Conservation (phyloP, 2,888 invertebrate genomes). For the Alviniconcha strummeri region DNA sequence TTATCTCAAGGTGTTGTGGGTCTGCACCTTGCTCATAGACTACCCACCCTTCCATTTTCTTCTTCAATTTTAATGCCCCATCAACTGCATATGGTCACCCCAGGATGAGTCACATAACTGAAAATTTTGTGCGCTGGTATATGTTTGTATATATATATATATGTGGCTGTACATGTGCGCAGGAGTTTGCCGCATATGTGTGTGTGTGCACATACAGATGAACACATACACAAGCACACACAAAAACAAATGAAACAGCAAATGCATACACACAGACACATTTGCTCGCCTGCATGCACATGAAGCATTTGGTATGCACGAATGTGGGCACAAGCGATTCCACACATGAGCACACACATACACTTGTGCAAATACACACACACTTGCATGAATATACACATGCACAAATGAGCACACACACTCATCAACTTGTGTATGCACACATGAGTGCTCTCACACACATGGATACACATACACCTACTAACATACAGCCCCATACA, state of each 20-base stretch:
- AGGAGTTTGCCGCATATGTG: too few relatives aligned
- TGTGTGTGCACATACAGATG: not conserved
- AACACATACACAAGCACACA: not conserved
- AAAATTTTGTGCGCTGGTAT: too few relatives aligned
- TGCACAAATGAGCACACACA: not conserved
- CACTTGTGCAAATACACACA: not conserved
- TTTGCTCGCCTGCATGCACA: not conserved
- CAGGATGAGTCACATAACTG: too few relatives aligned
- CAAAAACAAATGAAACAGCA: not conserved
- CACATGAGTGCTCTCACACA: not conserved
- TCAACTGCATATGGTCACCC: too few relatives aligned
- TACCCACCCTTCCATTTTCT: too few relatives aligned
- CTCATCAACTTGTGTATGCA: not conserved
- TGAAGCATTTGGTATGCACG: not conserved
- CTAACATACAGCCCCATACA: not conserved
- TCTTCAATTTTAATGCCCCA: too few relatives aligned
- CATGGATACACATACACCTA: not conserved
- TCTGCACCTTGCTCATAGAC: too few relatives aligned
- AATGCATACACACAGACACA: not conserved
- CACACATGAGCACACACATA: not conserved
- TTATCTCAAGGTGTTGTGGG: too few relatives aligned
- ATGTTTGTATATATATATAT: not conserved
- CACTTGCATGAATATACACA: not conserved
- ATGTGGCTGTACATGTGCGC: not conserved
- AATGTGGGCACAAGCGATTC: not conserved